phyloP scores from a whole-genome alignment of 2,888 invertebrate genomes.

The Julus scandinavius region DNA sequence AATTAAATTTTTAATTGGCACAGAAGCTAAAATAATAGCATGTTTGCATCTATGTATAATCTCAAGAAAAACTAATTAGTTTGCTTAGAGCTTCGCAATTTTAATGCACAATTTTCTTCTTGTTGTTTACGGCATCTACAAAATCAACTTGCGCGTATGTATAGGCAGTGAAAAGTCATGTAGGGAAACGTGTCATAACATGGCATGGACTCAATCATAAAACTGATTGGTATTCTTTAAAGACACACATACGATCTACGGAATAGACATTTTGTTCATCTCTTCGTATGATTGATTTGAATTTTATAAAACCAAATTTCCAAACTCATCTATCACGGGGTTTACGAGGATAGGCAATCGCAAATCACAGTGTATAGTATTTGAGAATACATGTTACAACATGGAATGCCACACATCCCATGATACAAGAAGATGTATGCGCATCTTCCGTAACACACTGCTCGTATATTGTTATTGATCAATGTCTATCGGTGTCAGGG shows the following conservation, averaged over 20 bases:
- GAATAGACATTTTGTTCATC: background rate
- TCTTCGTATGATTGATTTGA: no score
- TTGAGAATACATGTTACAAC: no score
- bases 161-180: background rate
- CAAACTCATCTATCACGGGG: no score
- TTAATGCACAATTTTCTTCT: background rate
- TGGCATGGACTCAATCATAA: background rate
- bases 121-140: background rate
- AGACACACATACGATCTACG: background rate
- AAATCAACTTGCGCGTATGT: background rate
- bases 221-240: background rate
- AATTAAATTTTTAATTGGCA: conserved; percentile 8
- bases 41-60: background rate
- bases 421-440: no score
- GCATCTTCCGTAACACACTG: no score
- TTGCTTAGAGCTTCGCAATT: background rate
- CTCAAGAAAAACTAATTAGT: conserved; percentile 3
- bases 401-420: no score
- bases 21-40: background rate
- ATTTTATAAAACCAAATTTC: no score
- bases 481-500: no score
- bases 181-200: background rate
- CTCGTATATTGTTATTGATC: no score
- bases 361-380: no score
- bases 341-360: no score